These are phyloP conservation scores for Drosophila pseudoananassae DNA, from an alignment of 1,140 invertebrate genomes.

Conservation along the genomic window DNA sequence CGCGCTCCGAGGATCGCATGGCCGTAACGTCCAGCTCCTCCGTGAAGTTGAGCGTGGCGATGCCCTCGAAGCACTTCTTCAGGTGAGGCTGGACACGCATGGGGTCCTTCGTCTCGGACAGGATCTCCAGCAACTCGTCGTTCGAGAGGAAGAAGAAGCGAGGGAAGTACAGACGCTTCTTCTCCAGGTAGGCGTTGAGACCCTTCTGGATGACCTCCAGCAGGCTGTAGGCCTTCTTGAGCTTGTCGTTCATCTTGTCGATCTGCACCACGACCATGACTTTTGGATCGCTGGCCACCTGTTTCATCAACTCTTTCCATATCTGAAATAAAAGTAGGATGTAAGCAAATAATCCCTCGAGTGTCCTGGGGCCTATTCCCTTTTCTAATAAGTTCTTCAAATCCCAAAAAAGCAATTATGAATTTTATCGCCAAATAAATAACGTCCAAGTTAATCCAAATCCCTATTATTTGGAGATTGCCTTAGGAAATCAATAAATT, in stretches of 20 bases:
- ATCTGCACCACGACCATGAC: constrained; percentile 95
- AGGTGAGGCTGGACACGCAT: constrained; percentile 98
- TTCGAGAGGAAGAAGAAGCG: constrained; percentile 99
- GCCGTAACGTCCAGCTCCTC: constrained; percentile 94
- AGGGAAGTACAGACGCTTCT: constrained; percentile 97
- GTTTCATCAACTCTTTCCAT: constrained; percentile 98
- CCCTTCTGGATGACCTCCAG: constrained; percentile 96
- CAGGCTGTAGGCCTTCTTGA: constrained; percentile 94
- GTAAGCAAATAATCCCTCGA: neutral
- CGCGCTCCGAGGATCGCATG: constrained; percentile 95
- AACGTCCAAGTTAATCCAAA: neutral
- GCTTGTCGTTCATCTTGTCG: constrained; percentile 95
- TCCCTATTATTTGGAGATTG: neutral
- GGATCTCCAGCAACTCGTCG: constrained; percentile 97
- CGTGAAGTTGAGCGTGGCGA: constrained; percentile 93
- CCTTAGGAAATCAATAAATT: neutral
- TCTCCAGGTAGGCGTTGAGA: constrained; percentile 96
- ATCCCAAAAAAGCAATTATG: neutral
- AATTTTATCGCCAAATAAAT: neutral
- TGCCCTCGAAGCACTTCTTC: constrained; percentile 98
- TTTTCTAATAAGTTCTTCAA: too few relatives aligned
- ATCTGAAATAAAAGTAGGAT: constrained; percentile 40
- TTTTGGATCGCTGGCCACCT: constrained; percentile 90
- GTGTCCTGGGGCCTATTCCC: too few relatives aligned
- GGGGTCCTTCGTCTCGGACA: constrained; percentile 98